Evolutionary conservation across 64 coral and sea anemone genomes (phyloP).

Genomic region (Pocillopora damicornis): DNA sequence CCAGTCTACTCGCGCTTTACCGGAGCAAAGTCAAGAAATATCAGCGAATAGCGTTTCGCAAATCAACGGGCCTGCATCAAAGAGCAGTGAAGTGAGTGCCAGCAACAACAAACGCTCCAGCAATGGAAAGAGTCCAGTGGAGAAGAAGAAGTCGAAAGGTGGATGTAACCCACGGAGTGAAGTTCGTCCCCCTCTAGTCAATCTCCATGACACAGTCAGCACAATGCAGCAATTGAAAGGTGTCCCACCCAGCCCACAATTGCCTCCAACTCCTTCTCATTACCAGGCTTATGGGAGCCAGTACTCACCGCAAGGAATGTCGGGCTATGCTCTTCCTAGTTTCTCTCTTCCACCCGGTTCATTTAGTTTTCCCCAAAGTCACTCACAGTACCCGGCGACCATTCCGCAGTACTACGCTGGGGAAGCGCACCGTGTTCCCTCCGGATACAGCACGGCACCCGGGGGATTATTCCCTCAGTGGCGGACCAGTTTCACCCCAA

Average conservation of each 20-base stretch:
- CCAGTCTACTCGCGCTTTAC: background rate
- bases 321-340: slow-evolving; percentile 10
- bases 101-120: slow-evolving; percentile 45
- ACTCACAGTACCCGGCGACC: slow-evolving; percentile 30
- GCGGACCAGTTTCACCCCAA: slow-evolving; percentile 29
- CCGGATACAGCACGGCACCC: slow-evolving; percentile 1
- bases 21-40: background rate
- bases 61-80: slow-evolving; percentile 29
- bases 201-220: slow-evolving; percentile 41
- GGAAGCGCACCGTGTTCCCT: background rate
- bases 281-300: slow-evolving; percentile 5
- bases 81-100: background rate
- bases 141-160: slow-evolving; percentile 63
- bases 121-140: slow-evolving; percentile 20
- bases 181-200: slow-evolving; percentile 10
- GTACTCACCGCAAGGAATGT: slow-evolving; percentile 11
- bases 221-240: slow-evolving; percentile 41
- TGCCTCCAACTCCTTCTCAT: slow-evolving; percentile 2
- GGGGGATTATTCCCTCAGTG: slow-evolving; percentile 30
- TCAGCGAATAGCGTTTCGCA: background rate
- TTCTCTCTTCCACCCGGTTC: slow-evolving; percentile 9
- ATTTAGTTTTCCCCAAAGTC: slow-evolving; percentile 41
- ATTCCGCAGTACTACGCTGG: background rate
- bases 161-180: slow-evolving; percentile 4
- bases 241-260: background rate